Percentiles rank a stretch among this genome's conserved stretches.
Evolutionary conservation across 1,140 invertebrate species (phyloP).

Genomic region (Gyrodactylus bullatarudis): DNA sequence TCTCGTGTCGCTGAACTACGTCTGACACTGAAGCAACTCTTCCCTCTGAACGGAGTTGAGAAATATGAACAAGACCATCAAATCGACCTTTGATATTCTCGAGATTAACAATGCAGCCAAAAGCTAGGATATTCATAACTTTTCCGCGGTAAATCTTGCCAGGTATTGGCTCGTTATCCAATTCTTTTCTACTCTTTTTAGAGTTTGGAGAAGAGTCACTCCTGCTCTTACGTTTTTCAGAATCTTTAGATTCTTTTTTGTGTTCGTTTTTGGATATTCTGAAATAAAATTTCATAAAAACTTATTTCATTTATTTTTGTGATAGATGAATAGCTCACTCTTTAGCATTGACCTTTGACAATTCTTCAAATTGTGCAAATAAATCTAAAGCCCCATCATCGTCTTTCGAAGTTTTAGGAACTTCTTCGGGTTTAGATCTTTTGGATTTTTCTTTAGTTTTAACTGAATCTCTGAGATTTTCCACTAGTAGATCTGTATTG

Average conservation of each 20-base stretch:
- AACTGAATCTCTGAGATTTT: too few species aligned
- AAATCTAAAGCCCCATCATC: not conserved
- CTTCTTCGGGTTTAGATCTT: not conserved
- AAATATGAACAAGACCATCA: conserved; percentile 90
- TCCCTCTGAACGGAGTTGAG: conserved; percentile 38
- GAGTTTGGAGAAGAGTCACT: too few species aligned
- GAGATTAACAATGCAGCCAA: conserved; percentile 84
- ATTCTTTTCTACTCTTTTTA: not conserved
- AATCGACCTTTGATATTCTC: conserved; percentile 47
- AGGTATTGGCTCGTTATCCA: not conserved
- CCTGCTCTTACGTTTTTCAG: too few species aligned
- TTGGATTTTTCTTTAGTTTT: too few species aligned
- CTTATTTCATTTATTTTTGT: not conserved
- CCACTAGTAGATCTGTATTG: too few species aligned
- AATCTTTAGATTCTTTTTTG: too few species aligned
- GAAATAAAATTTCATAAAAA: too few species aligned
- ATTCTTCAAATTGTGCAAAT: not conserved
- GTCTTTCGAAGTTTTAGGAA: not conserved
- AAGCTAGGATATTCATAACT: conserved; percentile 70
- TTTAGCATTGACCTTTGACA: not conserved
- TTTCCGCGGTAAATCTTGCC: conserved; percentile 53
- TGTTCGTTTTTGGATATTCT: too few species aligned
- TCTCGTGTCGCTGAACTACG: conserved; percentile 51
- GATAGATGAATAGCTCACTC: too few species aligned
- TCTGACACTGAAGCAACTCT: conserved; percentile 68